Percentiles rank a stretch among this genome's conserved stretches.
Evolutionary conservation across 1,140 invertebrate species (phyloP).

Genomic region (Protaetia brevitarsis): DNA sequence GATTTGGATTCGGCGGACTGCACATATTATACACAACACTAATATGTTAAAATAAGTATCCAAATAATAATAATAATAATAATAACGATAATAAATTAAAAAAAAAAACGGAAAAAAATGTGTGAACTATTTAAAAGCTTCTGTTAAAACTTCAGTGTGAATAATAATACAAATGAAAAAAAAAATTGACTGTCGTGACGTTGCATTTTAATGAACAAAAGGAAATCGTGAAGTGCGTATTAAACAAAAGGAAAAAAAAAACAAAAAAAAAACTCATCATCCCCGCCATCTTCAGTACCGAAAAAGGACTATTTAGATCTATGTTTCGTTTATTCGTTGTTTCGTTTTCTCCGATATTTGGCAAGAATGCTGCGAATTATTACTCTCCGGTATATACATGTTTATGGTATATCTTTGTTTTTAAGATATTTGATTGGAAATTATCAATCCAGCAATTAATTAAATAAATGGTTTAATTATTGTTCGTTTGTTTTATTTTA

Average conservation of each 20-base stretch:
- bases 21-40: neutral
- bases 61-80: neutral
- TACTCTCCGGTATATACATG: slow-evolving; percentile 6
- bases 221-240: slow-evolving; percentile 17
- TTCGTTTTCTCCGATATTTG: neutral
- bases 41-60: neutral
- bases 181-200: slow-evolving; percentile 11
- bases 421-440: slow-evolving; percentile 12
- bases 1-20: slow-evolving; percentile 2
- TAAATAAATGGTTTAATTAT: slow-evolving; percentile 17
- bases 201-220: neutral
- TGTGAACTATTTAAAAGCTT: slow-evolving; percentile 12
- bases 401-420: neutral
- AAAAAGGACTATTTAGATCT: slow-evolving; percentile 6
- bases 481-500: neutral
- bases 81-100: slow-evolving; percentile 1
- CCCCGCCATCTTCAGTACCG: neutral
- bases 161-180: neutral
- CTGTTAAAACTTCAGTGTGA: slow-evolving; percentile 13
- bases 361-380: slow-evolving; percentile 1
- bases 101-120: neutral
- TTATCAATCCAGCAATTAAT: neutral
- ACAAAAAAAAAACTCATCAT: slow-evolving; percentile 1
- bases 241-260: no score
- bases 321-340: neutral